Base-by-base conservation (phyloP, 2,113 vertebrate genomes). In the Menidia beryllina region DNA sequence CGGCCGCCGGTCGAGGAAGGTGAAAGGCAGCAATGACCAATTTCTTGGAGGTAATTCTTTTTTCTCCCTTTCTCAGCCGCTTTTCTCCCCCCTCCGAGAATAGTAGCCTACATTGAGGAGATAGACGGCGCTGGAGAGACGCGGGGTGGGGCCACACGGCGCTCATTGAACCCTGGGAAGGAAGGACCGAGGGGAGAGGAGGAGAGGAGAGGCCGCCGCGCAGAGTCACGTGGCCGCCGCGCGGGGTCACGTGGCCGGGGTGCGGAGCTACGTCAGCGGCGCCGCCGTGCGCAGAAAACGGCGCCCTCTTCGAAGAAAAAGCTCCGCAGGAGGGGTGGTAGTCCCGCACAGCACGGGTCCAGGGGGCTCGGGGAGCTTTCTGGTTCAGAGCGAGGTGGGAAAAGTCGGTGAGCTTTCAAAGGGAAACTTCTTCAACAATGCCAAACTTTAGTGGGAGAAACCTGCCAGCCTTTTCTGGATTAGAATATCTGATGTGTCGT, bases 111-210 rank as follows among this genome's bases (percentile, higher is more conserved):
- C 84, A 89, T 78, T 80, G 89, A 92, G 83, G 84, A 91, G 89
- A 91, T 65, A 81, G 84, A 86, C 90, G 82, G 86, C 84, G 77
- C 65, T 65, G 88, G 74, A 79, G 77, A 90, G 86, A 88, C 88
- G 84, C 80, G 92, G 95, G 94, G 93, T 94, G 94, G 95, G 94
- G 94, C 93, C 87, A 89, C 93, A 82, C 90, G 23, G 84, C 92
- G 86, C 93, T 88, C 93, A 88, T 86, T 93, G 95, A 92, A 96
- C 94, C 83, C 91, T 91, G 94, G 95, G 94, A 95, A 93, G 85
- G 81, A 85, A 93, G 79, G 63, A 79, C 88, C 86, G 85, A 89
- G 63, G 41, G 84, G 79, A 50, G 68, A 71, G 76, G 47, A 49
- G 82, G 83, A 73, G 75, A 80, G 85, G 77, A n/a, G n/a, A n/a